Evolutionary conservation across 1,140 invertebrate genomes (phyloP).

Genomic region (Aphaenogaster floridana): DNA sequence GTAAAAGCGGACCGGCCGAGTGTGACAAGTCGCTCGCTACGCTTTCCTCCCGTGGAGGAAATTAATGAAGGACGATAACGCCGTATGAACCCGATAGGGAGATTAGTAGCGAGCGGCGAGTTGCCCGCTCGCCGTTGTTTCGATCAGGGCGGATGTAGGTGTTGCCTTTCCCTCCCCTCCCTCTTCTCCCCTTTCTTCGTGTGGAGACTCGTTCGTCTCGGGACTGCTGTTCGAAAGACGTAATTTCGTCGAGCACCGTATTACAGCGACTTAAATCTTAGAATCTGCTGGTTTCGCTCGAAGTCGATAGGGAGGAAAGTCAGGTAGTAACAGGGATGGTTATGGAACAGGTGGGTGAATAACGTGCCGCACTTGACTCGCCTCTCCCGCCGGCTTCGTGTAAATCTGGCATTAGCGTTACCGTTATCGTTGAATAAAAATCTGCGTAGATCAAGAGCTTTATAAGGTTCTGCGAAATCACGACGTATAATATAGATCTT

Average conservation of each 20-base stretch:
- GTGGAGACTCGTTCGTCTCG: not conserved
- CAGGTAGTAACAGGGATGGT: not conserved
- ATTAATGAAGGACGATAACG: slow-evolving; percentile 35
- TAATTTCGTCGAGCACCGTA: not conserved
- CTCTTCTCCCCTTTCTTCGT: not conserved
- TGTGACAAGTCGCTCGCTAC: slow-evolving; percentile 21
- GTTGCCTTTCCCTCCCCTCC: too few species aligned
- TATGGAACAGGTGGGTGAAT: not conserved
- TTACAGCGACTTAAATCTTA: not conserved
- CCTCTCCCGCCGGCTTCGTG: not conserved
- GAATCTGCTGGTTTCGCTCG: not conserved
- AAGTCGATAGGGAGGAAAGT: not conserved
- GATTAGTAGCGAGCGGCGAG: not conserved
- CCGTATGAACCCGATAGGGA: not conserved
- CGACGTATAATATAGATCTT: not conserved
- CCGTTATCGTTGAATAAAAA: not conserved
- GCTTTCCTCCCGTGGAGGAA: not conserved
- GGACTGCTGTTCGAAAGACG: not conserved
- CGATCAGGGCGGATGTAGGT: not conserved
- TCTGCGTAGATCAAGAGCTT: not conserved
- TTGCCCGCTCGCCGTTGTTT: not conserved
- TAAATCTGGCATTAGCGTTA: not conserved
- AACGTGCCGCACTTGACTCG: not conserved
- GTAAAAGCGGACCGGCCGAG: slow-evolving; percentile 30
- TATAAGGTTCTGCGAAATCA: not conserved